These are phyloP conservation scores for Phyto melanocephala DNA, from an alignment of 2,888 invertebrate genomes.

Conservation along the genomic window DNA sequence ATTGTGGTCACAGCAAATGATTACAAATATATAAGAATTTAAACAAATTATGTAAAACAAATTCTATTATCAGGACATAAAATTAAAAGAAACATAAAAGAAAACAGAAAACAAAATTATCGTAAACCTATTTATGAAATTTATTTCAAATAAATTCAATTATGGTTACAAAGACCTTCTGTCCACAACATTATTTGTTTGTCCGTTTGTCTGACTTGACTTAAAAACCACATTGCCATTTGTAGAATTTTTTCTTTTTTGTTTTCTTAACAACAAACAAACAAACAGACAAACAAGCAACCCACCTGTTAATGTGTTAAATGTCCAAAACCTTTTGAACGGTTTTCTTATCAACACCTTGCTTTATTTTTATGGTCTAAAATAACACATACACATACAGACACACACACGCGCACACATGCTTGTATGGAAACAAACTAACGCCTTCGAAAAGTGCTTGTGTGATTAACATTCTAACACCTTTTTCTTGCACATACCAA, in stretches of 20 bases:
- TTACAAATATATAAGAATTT: neutral
- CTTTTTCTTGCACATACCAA: slow-evolving; percentile 49
- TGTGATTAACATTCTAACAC: slow-evolving; percentile 61
- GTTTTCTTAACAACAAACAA: neutral
- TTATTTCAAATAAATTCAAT: slow-evolving; percentile 56
- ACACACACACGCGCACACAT: neutral
- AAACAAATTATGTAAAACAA: slow-evolving; percentile 7
- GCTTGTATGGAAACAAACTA: slow-evolving; percentile 22
- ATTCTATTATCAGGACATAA: slow-evolving; percentile 53
- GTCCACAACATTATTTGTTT: neutral
- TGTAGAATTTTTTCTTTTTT: too few species aligned
- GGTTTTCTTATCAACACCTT: slow-evolving; percentile 59
- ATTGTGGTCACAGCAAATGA: neutral
- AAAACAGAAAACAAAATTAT: slow-evolving; percentile 33
- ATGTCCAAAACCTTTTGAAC: slow-evolving; percentile 38
- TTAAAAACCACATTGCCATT: slow-evolving; percentile 1
- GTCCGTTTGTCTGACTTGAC: neutral
- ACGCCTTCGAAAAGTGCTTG: slow-evolving; percentile 43
- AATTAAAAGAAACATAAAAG: slow-evolving; percentile 9
- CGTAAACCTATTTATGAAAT: slow-evolving; percentile 54
- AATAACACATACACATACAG: slow-evolving; percentile 18
- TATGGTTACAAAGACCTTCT: slow-evolving; percentile 20
- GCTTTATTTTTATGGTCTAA: slow-evolving; percentile 46
- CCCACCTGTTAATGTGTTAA: slow-evolving; percentile 50
- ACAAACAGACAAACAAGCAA: too few species aligned